Base-by-base conservation (phyloP, 2,113 vertebrate genomes). In the Hippocampus mohnikei region DNA sequence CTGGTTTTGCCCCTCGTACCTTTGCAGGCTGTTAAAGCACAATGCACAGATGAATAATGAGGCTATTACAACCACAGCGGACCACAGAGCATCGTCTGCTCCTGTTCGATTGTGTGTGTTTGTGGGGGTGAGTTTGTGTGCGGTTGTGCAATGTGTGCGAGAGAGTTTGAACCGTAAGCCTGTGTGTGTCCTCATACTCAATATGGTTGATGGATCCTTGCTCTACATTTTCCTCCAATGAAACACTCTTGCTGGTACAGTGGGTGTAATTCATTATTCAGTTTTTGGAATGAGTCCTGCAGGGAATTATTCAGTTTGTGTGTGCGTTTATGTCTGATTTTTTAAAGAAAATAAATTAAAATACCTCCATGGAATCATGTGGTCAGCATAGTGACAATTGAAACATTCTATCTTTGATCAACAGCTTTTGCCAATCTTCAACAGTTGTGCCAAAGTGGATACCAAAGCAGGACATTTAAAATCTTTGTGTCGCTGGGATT, bases 1-100 rank as follows among this genome's bases (percentile, higher is more conserved):
- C 59, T 71, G 71, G 1, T 64, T 84, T 79, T 69, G 55, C 75
- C 86, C 74, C 41, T 70, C 77, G 71, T 81, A 73, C 80, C 75
- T 82, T 75, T 64, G 66, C 75, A 75, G 78, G 66, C 75, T 75
- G 79, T 79, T 80, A 83, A 80, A 82, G 81, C 76, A 70, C 71
- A 72, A 73, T 66, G 69, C 73, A 81, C 69, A 7, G 56, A 78
- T 89, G 87, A 90, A 87, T 88, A 88, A 90, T 89, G 87, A 87
- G 84, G 77, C 82, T 86, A 87, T 89, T 87, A 87, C 59, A 77
- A 79, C 86, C 82, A 78, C 84, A 80, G 69, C 79, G 79, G 77
- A 83, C 70, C 69, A 75, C 73, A 74, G 71, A 77, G 75, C 66
- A 77, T 66, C 15, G 61, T 72, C 76, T 88, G 81, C 66, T 78